Conservation (phyloP, 1,140 invertebrate genomes). For the Hyposmocoma kahamanoa region DNA sequence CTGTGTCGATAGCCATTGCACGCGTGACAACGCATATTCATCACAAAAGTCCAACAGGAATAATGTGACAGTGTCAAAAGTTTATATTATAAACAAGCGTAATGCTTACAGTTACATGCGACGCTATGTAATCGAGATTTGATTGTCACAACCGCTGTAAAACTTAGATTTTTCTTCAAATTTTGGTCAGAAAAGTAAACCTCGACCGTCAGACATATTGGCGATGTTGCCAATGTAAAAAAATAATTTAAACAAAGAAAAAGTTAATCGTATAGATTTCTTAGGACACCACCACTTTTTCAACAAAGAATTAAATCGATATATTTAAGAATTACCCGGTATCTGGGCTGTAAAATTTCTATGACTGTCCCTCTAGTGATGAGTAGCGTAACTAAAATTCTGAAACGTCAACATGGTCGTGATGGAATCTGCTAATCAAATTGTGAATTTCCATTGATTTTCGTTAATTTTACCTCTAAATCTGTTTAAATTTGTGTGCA, state of each 20-base stretch:
- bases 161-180: slow-evolving; percentile 39
- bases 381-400: slow-evolving; percentile 40
- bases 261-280: slow-evolving; percentile 8
- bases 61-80: slow-evolving; percentile 7
- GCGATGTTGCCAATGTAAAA: slow-evolving; percentile 26
- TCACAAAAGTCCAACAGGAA: slow-evolving; percentile 20
- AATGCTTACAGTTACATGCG: slow-evolving; percentile 64
- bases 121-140: slow-evolving; percentile 29
- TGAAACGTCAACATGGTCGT: slow-evolving; percentile 70
- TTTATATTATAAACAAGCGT: slow-evolving; percentile 14
- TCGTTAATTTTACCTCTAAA: slow-evolving; percentile 18
- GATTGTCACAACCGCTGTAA: slow-evolving; percentile 26
- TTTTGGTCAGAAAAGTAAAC: slow-evolving; percentile 60
- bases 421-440: slow-evolving; percentile 47
- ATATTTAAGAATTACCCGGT: background rate
- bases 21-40: slow-evolving; percentile 69
- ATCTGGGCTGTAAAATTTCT: too few species aligned
- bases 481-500: slow-evolving; percentile 13
- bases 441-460: slow-evolving; percentile 44
- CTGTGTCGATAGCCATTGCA: slow-evolving; percentile 68
- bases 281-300: background rate
- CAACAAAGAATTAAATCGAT: background rate
- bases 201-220: slow-evolving; percentile 61
- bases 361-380: slow-evolving; percentile 27
- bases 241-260: slow-evolving; percentile 20